Evolutionary conservation across 2,797 vertebrate species (phyloP).

Genomic region (Chrosomus eos): DNA sequence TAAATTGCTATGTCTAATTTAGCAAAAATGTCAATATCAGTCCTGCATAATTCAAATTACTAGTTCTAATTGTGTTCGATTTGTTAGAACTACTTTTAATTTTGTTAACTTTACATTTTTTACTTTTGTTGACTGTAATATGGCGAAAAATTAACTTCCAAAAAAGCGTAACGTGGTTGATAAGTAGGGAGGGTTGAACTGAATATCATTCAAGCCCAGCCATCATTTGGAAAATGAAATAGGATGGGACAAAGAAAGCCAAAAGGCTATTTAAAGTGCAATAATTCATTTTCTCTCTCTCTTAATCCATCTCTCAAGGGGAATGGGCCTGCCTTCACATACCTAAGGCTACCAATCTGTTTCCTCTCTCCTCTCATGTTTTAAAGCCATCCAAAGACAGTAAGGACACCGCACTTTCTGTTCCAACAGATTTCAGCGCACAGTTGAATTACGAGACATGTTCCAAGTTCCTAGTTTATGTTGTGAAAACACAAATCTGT

Average conservation of each 20-base stretch:
- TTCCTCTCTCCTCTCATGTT: conserved; percentile 82
- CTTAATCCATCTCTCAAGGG: conserved; percentile 84
- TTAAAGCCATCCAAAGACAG: conserved; percentile 71
- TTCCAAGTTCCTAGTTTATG: conserved; percentile 17
- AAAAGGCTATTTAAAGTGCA: conserved; percentile 84
- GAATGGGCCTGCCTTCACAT: conserved; percentile 84
- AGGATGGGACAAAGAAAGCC: conserved; percentile 70
- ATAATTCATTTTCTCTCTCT: conserved; percentile 83
- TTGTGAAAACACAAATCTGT: conserved; percentile 33
- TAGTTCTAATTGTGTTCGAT: neutral
- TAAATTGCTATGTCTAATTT: neutral
- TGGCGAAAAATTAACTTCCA: conserved; percentile 4
- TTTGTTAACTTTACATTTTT: neutral
- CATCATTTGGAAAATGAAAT: conserved; percentile 69
- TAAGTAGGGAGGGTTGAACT: conserved; percentile 59
- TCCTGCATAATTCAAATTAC: neutral
- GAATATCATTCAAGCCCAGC: conserved; percentile 74
- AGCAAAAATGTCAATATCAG: neutral
- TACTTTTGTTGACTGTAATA: neutral
- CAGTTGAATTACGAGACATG: conserved; percentile 12
- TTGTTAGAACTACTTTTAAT: neutral
- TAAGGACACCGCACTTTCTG: conserved; percentile 69
- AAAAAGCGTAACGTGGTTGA: conserved; percentile 29
- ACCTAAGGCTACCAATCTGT: conserved; percentile 86
- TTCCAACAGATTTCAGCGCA: conserved; percentile 41